Conservation (phyloP, 2,797 vertebrate genomes). For the Phylloscopus collybita region DNA sequence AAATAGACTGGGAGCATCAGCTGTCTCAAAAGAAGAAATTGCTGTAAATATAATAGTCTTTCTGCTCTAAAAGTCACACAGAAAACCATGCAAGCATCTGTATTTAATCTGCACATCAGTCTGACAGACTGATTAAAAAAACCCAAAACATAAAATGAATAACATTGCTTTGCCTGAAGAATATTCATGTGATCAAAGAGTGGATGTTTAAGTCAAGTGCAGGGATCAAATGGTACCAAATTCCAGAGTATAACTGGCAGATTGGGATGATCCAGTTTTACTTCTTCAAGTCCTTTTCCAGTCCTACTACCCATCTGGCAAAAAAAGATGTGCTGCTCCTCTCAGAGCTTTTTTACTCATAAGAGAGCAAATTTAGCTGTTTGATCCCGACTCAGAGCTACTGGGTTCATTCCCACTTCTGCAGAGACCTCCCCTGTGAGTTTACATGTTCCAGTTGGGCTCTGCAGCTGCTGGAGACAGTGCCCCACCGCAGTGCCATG, state of each 20-base stretch:
- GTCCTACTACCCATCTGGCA: neutral
- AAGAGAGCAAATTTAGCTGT: neutral
- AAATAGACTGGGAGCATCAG: neutral
- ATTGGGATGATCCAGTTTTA: neutral
- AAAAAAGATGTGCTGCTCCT: neutral
- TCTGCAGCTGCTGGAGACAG: neutral
- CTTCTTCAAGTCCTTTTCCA: neutral
- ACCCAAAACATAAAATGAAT: conserved; percentile 19
- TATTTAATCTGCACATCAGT: conserved; percentile 57
- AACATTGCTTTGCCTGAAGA: conserved; percentile 51
- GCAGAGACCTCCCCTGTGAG: conserved; percentile 19
- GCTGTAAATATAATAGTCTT: conserved; percentile 21
- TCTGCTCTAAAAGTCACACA: conserved; percentile 39
- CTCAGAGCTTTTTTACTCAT: neutral
- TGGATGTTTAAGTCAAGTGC: conserved; percentile 61
- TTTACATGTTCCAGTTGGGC: neutral
- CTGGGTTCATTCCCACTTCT: conserved; percentile 1
- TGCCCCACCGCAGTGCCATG: rapidly evolving
- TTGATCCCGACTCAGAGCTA: neutral
- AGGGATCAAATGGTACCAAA: conserved; percentile 53
- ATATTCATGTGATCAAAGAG: conserved; percentile 55
- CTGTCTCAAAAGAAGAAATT: conserved; percentile 26
- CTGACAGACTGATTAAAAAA: conserved; percentile 52
- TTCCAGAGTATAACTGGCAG: conserved; percentile 25
- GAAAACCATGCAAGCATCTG: conserved; percentile 58